phyloP scores from a whole-genome alignment of 2,113 vertebrate species.

The Sceloporus undulatus region DNA sequence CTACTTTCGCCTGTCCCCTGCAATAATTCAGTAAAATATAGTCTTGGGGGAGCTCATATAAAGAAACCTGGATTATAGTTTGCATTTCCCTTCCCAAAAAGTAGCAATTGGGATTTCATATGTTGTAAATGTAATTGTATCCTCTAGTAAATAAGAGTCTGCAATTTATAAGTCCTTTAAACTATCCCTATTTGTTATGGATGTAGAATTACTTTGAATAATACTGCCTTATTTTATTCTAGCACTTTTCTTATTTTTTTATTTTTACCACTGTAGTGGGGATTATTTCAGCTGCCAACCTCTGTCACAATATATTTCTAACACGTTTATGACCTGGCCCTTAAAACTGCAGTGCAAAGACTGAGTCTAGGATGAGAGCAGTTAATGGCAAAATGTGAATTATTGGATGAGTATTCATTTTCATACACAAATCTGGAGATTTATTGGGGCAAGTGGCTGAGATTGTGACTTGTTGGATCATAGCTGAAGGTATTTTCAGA shows the following conservation, averaged over 20 bases:
- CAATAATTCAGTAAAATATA: constrained; percentile 14
- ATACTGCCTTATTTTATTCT: constrained; percentile 70
- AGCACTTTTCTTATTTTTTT: constrained; percentile 53
- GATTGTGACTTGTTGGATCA: constrained; percentile 1
- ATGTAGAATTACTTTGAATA: constrained; percentile 67
- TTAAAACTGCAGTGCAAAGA: constrained; percentile 36
- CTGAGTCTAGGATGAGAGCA: constrained; percentile 31
- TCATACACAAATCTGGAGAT: constrained; percentile 57
- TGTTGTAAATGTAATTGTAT: constrained; percentile 70
- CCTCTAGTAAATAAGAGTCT: constrained; percentile 68
- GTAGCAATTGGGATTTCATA: constrained; percentile 63
- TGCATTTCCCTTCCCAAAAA: constrained; percentile 48
- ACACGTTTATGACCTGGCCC: constrained; percentile 58
- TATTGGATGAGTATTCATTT: constrained; percentile 60
- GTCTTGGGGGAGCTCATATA: constrained; percentile 48
- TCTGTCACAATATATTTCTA: constrained; percentile 66
- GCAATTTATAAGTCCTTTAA: constrained; percentile 69
- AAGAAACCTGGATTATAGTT: constrained; percentile 29
- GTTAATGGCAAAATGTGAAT: constrained; percentile 67
- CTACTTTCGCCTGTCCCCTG: constrained; percentile 15
- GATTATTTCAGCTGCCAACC: constrained; percentile 66
- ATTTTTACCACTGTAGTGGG: constrained; percentile 53
- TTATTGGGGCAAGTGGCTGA: constrained; percentile 16
- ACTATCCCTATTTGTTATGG: constrained; percentile 64
- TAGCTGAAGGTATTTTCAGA: constrained; percentile 44